Evolutionary conservation across 1,140 invertebrate genomes (phyloP).

Genomic region (Anagrus nilaparvatae): DNA sequence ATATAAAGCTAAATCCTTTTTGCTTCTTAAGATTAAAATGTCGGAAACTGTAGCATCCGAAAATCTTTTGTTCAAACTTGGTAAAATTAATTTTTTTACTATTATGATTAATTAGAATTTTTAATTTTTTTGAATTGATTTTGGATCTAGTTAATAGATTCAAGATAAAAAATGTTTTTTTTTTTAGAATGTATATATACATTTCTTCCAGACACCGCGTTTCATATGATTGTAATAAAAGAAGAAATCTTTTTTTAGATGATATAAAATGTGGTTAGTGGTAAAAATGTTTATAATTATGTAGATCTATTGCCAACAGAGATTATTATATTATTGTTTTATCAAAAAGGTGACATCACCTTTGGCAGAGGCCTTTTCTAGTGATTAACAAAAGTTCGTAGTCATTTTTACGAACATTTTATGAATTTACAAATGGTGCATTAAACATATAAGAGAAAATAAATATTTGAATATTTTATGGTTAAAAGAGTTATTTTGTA

Average conservation of each 20-base stretch:
- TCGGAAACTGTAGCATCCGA: too few species aligned
- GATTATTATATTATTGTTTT: slow-evolving; percentile 2
- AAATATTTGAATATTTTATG: slow-evolving; percentile 15
- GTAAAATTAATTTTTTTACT: too few species aligned
- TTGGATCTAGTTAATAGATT: too few species aligned
- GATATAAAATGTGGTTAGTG: background rate
- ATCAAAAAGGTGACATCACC: slow-evolving; percentile 8
- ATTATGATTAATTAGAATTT: too few species aligned
- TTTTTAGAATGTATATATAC: too few species aligned
- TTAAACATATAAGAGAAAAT: slow-evolving; percentile 9
- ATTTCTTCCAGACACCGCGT: too few species aligned
- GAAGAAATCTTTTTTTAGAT: background rate
- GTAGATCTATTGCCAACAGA: background rate
- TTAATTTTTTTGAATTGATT: too few species aligned
- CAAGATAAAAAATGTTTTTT: too few species aligned
- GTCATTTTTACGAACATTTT: slow-evolving; percentile 11
- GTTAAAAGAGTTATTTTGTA: slow-evolving; percentile 10
- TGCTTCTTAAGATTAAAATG: too few species aligned
- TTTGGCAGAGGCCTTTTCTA: slow-evolving; percentile 16
- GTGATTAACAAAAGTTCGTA: slow-evolving; percentile 5
- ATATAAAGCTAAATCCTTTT: too few species aligned
- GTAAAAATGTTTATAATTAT: background rate
- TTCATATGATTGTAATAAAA: background rate
- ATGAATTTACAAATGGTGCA: slow-evolving; percentile 15
- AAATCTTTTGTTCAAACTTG: too few species aligned